phyloP scores from a whole-genome alignment of 2,888 invertebrate species.

The Torymus aiolomorphi region DNA sequence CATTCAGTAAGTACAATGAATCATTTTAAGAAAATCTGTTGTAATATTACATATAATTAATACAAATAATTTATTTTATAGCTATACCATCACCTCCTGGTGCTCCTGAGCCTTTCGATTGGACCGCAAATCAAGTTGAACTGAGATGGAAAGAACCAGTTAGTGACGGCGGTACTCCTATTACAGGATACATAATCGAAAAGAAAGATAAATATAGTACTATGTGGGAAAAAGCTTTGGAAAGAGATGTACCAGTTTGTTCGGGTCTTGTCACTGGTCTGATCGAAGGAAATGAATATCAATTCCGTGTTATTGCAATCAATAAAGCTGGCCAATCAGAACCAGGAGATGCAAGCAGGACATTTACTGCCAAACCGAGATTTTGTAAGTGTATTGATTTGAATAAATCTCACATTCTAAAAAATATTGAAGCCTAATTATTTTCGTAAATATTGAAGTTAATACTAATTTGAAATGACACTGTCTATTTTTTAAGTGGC shows the following conservation, averaged over 20 bases:
- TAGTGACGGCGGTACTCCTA: conserved; percentile 95
- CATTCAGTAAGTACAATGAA: conserved; percentile 85
- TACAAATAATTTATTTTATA: conserved; percentile 71
- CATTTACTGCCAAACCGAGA: conserved; percentile 90
- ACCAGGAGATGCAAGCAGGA: conserved; percentile 91
- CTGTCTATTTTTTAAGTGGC: conserved; percentile 80
- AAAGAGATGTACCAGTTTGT: conserved; percentile 85
- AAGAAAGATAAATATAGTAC: conserved; percentile 95
- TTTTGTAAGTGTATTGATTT: conserved; percentile 78
- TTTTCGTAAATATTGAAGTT: background rate
- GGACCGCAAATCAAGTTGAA: conserved; percentile 94
- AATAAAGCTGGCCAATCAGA: conserved; percentile 97
- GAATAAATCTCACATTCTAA: background rate
- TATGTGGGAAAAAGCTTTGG: conserved; percentile 93
- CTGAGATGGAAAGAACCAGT: conserved; percentile 93
- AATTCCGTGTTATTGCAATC: conserved; percentile 95
- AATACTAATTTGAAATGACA: background rate
- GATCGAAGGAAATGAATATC: conserved; percentile 96
- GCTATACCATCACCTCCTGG: conserved; percentile 92
- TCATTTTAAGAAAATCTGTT: background rate
- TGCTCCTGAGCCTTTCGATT: conserved; percentile 92
- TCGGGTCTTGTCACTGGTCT: conserved; percentile 91
- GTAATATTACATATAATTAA: too few species aligned
- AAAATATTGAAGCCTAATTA: background rate
- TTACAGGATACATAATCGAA: conserved; percentile 94